phyloP scores from a whole-genome alignment of 64 coral and sea anemone genomes.

The Montipora capricornis region DNA sequence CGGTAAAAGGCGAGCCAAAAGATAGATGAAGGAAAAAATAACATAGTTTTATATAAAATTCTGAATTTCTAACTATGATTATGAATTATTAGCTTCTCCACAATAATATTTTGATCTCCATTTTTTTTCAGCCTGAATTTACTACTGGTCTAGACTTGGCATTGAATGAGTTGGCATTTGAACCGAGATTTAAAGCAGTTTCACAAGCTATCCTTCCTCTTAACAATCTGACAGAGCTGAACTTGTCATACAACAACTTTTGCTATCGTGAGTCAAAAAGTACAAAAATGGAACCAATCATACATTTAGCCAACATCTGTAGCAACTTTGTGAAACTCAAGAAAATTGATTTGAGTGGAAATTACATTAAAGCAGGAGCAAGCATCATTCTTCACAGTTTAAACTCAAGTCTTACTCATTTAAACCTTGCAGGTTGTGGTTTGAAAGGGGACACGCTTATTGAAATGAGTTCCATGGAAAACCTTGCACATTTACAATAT shows the following conservation, averaged over 20 bases:
- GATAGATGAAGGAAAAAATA: no score
- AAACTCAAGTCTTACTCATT: slow-evolving; percentile 32
- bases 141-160: slow-evolving; percentile 32
- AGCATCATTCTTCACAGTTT: slow-evolving; percentile 15
- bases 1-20: no score
- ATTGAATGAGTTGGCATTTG: slow-evolving; percentile 38
- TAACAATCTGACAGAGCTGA: slow-evolving; percentile 50
- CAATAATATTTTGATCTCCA: background rate
- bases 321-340: slow-evolving; percentile 29
- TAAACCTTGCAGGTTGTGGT: slow-evolving; percentile 59
- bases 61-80: no score
- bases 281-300: background rate
- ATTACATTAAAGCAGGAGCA: slow-evolving; percentile 41
- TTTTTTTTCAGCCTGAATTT: slow-evolving; percentile 32
- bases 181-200: slow-evolving; percentile 22
- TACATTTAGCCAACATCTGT: slow-evolving; percentile 40
- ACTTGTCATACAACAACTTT: slow-evolving; percentile 54
- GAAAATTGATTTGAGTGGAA: slow-evolving; percentile 59
- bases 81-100: no score
- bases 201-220: slow-evolving; percentile 27
- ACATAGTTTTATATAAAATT: no score
- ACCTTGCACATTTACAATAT: slow-evolving; percentile 23
- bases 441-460: background rate
- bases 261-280: background rate
- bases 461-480: slow-evolving; percentile 3